These are phyloP conservation scores for Graphium colonna DNA, from an alignment of 2,888 invertebrate species.

Conservation along the genomic window DNA sequence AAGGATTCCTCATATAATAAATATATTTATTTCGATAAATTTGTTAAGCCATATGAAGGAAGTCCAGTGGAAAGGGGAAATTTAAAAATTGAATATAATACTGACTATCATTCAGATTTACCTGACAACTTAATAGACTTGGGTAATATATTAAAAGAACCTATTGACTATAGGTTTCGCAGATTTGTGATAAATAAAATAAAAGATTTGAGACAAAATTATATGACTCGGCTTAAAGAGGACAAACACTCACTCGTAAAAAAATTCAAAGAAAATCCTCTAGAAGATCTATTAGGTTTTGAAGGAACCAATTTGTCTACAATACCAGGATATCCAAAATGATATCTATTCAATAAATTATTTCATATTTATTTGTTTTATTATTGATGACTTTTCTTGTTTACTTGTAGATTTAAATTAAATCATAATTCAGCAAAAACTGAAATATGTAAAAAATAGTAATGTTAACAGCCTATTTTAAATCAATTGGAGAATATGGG, in stretches of 20 bases:
- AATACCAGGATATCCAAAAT: constrained; percentile 50
- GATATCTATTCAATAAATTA: constrained; percentile 3
- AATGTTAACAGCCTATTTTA: too few species aligned
- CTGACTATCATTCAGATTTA: constrained; percentile 35
- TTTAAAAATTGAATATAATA: constrained; percentile 45
- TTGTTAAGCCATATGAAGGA: too few species aligned
- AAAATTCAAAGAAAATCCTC: constrained; percentile 49
- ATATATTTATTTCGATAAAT: constrained; percentile 52
- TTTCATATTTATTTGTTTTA: not conserved
- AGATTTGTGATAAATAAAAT: constrained; percentile 54
- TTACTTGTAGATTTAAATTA: too few species aligned
- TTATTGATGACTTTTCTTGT: too few species aligned
- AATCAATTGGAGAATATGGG: too few species aligned
- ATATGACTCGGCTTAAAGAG: constrained; percentile 48
- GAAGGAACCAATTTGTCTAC: constrained; percentile 57
- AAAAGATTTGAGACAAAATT: constrained; percentile 43
- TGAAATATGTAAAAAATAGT: too few species aligned
- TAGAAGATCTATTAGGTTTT: constrained; percentile 55
- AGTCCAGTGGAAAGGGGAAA: constrained; percentile 27
- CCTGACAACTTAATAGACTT: constrained; percentile 50
- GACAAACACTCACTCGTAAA: constrained; percentile 50
- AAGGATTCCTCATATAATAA: constrained; percentile 35
- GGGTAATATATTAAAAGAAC: constrained; percentile 42
- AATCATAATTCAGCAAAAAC: too few species aligned
- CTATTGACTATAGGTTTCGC: constrained; percentile 41